Evolutionary conservation across 2,113 vertebrate genomes (phyloP), one percentile per base, ranked within the genome.

Genomic region (Mohoua ochrocephala): DNA sequence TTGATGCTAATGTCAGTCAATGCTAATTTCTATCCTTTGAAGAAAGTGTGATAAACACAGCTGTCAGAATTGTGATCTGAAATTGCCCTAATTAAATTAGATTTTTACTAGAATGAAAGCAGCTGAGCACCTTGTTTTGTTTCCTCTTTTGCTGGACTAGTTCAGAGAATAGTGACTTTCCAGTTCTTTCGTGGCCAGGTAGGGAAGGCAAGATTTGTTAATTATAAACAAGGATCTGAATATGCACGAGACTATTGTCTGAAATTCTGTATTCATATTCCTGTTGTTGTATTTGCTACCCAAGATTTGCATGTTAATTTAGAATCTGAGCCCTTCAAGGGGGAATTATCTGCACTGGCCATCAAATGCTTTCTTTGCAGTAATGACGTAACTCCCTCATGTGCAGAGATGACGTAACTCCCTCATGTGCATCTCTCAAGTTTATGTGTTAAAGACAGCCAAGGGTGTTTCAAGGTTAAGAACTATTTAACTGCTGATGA

Each of bases 71-170:
- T 89, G 92, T 94, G 86, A 96, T 96, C 83, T 95, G 91, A 95
- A 97, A 97, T 96, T 95, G 74, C 82, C 93, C 95, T 98, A 97
- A 98, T 98, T 97, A 89, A 96, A 97, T 97, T 96, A 97, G 96
- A 91, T 94, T 96, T 97, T 97, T 78, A 50, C 67, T 85, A 89
- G 88, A 92, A 97, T 96, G 69, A 97, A 97, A 93, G 83, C 82
- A 85, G 65, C 83, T 70, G 80, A 94, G 84, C 71, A 96, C 91
- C 93, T 97, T 95, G 70, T 87, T 95, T 95, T 95, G 53, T 84
- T 71, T 82, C 54, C 44, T 79, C 65, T 82, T 54, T 71, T 80
- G 35, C 26, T 79, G 47, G 45, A 79, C 65, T 73, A 70, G 57
- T 83, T 83, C 33, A 70, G 49, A 85, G 37, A 69, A 63, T 11